phyloP scores from a whole-genome alignment of 1,140 invertebrate genomes.

The Plectrocnemia conspersa region DNA sequence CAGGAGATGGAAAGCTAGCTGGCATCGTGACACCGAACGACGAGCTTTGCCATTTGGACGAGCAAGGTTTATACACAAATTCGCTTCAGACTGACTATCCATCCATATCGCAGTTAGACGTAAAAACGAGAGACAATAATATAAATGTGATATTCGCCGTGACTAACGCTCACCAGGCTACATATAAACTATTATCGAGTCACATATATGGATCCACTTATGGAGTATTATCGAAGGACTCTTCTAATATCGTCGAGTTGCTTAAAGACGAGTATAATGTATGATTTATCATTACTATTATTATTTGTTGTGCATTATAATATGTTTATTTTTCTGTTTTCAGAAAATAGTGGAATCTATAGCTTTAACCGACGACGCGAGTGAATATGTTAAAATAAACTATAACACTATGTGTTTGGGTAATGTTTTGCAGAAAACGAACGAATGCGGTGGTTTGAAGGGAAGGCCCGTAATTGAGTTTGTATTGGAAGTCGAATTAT shows the following conservation, averaged over 20 bases:
- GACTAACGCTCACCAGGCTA: conserved; percentile 55
- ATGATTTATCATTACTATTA: conserved; percentile 28
- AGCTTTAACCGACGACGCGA: conserved; percentile 54
- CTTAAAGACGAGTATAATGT: conserved; percentile 70
- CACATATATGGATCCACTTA: conserved; percentile 61
- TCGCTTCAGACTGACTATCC: conserved; percentile 64
- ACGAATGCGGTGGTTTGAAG: conserved; percentile 56
- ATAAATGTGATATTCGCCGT: conserved; percentile 86
- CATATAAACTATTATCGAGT: conserved; percentile 62
- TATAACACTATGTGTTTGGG: conserved; percentile 60
- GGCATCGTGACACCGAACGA: conserved; percentile 85
- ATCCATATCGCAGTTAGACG: conserved; percentile 60
- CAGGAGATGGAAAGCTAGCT: conserved; percentile 67
- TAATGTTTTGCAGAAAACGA: conserved; percentile 37
- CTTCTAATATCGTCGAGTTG: conserved; percentile 69
- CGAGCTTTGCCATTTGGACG: conserved; percentile 71
- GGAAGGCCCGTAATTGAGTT: conserved; percentile 53
- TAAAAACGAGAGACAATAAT: conserved; percentile 65
- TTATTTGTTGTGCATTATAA: background rate
- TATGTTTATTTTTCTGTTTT: too few species aligned
- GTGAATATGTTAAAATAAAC: conserved; percentile 55
- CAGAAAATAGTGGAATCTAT: conserved; percentile 50
- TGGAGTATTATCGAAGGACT: conserved; percentile 62
- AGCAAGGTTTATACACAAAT: conserved; percentile 61
- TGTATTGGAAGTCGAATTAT: conserved; percentile 46